Evolutionary conservation across 2,888 invertebrate genomes (phyloP).

Genomic region (Oeneis ivallda): DNA sequence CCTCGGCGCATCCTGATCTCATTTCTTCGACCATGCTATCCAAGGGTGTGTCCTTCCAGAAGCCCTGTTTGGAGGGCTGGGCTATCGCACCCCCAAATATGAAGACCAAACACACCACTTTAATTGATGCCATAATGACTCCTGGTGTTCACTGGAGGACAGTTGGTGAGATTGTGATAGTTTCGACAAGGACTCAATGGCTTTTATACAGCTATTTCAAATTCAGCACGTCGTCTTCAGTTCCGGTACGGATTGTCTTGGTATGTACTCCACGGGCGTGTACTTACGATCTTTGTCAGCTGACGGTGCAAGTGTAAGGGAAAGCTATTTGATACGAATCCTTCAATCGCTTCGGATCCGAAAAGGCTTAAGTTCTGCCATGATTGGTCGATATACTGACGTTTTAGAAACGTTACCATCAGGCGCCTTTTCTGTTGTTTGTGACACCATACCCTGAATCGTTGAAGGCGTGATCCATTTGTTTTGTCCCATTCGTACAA

Average conservation of each 20-base stretch:
- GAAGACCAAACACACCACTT: constrained; percentile 75
- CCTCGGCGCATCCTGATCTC: constrained; percentile 87
- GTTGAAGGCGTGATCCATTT: constrained; percentile 64
- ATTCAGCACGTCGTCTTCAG: constrained; percentile 72
- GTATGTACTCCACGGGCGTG: constrained; percentile 58
- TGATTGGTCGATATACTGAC: constrained; percentile 47
- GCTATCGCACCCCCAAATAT: constrained; percentile 82
- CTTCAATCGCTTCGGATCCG: constrained; percentile 51
- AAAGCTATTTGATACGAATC: constrained; percentile 80
- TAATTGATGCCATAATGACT: constrained; percentile 69
- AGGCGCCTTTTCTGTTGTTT: constrained; percentile 77
- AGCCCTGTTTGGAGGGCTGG: constrained; percentile 84
- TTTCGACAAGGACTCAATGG: constrained; percentile 71
- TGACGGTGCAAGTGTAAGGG: constrained; percentile 68
- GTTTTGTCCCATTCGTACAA: constrained; percentile 50
- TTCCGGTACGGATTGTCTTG: constrained; percentile 77
- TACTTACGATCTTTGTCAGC: constrained; percentile 64
- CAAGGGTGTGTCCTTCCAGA: constrained; percentile 87
- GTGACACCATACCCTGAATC: constrained; percentile 79
- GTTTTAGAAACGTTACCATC: constrained; percentile 56
- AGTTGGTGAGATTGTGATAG: constrained; percentile 74
- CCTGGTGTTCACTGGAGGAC: constrained; percentile 70
- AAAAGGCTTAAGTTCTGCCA: constrained; percentile 64
- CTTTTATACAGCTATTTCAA: constrained; percentile 83
- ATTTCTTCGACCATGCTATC: constrained; percentile 89